Base-by-base conservation (phyloP, 2,888 invertebrate species). In the Leptopilina drosophilae region DNA sequence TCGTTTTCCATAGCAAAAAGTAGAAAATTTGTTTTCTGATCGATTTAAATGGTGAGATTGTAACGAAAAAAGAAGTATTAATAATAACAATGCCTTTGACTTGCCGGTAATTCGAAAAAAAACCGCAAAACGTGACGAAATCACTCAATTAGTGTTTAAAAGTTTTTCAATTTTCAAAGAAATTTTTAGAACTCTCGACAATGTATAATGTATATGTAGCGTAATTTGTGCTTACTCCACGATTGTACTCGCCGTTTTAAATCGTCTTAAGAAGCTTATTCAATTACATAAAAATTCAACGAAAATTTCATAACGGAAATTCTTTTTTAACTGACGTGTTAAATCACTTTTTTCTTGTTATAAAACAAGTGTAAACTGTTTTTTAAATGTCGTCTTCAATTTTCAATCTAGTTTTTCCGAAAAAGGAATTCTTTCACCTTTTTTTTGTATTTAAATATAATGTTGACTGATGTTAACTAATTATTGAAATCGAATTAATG, bases 61-160 rank as follows among this genome's bases (percentile, higher is more conserved):
- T 78, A 76, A 78, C 62, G 66, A 75, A 59, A 42, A 42, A 76
- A 14, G 33, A 53, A 64, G 20, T 15, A 78, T 20, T 78, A 65
- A 26, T 64, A 76, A 64, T 67, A 82, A 85, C 80, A 80, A 87
- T 89, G 88, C 87, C 88, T 87, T 90, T 62, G 84, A 84, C 81
- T 85, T 85, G 85, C 82, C 86, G 84, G 84, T 86, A 42, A 42
- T 42, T 42, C 83, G 82, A 83, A 78, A 82, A 82, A 80, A 81
- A 80, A 81, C 85, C 80, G 85, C 86, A 88, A 84, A 81, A 42
- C 82, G 80, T 82, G 84, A 83, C 79, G 82, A 83, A 84, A 82
- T 83, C 84, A 84, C 84, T 85, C 83, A 84, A 86, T 84, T 85
- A 86, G 82, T 80, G 76, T 85, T 86, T 11, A 49, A 84, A 85